These are phyloP conservation scores for Quadroppia sp. DNA, from an alignment of 2,888 invertebrate species.

Conservation along the genomic window DNA sequence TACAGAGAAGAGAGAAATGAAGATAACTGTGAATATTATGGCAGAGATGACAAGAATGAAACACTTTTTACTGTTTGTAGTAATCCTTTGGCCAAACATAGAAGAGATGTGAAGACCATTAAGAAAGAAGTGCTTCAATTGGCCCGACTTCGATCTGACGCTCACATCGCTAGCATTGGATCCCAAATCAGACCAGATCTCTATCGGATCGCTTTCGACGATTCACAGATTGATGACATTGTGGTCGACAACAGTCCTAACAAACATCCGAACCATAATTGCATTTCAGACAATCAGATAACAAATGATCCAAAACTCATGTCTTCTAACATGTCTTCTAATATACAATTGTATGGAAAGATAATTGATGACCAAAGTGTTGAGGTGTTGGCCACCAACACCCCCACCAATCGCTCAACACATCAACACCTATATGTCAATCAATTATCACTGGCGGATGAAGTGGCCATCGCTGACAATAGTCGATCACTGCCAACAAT, in stretches of 20 bases:
- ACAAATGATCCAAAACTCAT: constrained; percentile 21
- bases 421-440: constrained; percentile 25
- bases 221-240: constrained; percentile 19
- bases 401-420: not conserved
- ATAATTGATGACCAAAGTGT: constrained; percentile 26
- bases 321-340: not conserved
- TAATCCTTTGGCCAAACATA: constrained; percentile 15
- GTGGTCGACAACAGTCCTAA: not conserved
- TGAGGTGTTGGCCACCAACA: not conserved
- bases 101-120: constrained; percentile 12
- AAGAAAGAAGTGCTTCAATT: constrained; percentile 31
- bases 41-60: not conserved
- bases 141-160: not conserved
- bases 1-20: not conserved
- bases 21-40: constrained; percentile 18
- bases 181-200: constrained; percentile 18
- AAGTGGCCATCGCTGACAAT: constrained; percentile 10
- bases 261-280: not conserved
- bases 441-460: constrained; percentile 33
- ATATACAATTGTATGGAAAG: constrained; percentile 8
- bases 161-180: not conserved
- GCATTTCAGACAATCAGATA: constrained; percentile 23
- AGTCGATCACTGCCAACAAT: not conserved
- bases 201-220: constrained; percentile 35
- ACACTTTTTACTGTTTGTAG: constrained; percentile 10